Percentiles rank a stretch among this genome's conserved stretches.
Conservation (phyloP, 1,140 invertebrate species). For the Drosophila rufa region DNA sequence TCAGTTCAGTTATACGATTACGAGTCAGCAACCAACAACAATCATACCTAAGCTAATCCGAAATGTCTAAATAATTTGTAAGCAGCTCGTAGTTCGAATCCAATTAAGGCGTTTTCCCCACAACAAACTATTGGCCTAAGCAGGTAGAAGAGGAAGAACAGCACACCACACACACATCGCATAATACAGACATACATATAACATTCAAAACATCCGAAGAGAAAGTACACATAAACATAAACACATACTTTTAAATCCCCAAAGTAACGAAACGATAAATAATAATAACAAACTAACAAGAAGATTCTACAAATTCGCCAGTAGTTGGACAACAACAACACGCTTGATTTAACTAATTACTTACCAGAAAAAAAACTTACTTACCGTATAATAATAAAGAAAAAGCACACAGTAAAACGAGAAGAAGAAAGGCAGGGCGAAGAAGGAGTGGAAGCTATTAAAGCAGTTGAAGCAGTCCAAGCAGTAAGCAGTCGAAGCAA, state of each 20-base stretch:
- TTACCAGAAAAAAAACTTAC: slow-evolving; percentile 25
- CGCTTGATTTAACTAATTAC: slow-evolving; percentile 47
- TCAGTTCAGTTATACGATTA: slow-evolving; percentile 42
- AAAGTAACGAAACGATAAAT: slow-evolving; percentile 7
- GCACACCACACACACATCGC: slow-evolving; percentile 16
- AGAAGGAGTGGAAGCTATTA: not conserved
- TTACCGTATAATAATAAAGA: slow-evolving; percentile 22
- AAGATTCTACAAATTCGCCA: slow-evolving; percentile 44
- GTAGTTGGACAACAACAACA: slow-evolving; percentile 32
- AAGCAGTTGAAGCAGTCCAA: not conserved
- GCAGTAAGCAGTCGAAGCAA: not conserved
- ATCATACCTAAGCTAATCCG: slow-evolving; percentile 60
- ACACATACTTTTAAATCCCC: not conserved
- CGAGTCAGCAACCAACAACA: slow-evolving; percentile 55
- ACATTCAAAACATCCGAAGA: not conserved
- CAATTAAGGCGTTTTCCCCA: slow-evolving; percentile 47
- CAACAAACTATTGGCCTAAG: slow-evolving; percentile 35
- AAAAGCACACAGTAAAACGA: not conserved
- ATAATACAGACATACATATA: slow-evolving; percentile 3
- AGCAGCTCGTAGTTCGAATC: slow-evolving; percentile 39
- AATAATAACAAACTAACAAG: slow-evolving; percentile 10
- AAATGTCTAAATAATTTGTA: slow-evolving; percentile 57
- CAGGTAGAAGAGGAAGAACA: slow-evolving; percentile 23
- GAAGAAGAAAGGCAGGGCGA: not conserved
- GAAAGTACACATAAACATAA: not conserved